Conservation (phyloP, 2,797 vertebrate genomes). For the Pagetopsis macropterus region DNA sequence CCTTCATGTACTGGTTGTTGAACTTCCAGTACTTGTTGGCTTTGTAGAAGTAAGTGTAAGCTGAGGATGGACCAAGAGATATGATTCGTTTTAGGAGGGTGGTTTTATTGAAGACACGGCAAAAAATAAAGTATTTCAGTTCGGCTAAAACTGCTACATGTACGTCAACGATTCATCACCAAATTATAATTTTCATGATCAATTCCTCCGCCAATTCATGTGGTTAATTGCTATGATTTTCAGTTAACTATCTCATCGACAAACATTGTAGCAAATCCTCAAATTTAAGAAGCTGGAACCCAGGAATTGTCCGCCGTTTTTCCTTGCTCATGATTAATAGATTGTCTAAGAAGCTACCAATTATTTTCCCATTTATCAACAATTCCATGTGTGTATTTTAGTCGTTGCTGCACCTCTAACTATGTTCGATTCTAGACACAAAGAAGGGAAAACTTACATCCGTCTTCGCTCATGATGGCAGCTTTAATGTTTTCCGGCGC, state of each 20-base stretch:
- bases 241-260: too few relatives aligned
- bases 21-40: conserved; percentile 95
- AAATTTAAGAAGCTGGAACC: neutral
- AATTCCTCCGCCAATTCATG: neutral
- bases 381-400: neutral
- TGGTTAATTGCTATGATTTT: too few relatives aligned
- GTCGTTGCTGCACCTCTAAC: neutral
- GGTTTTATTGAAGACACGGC: neutral
- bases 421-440: neutral
- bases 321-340: neutral
- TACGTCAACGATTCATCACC: neutral
- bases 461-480: conserved; percentile 90
- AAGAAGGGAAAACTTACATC: conserved; percentile 81
- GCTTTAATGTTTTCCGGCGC: conserved; percentile 89
- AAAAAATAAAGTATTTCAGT: neutral
- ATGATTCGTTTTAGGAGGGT: too few relatives aligned
- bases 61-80: conserved; percentile 67
- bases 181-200: neutral
- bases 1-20: conserved; percentile 93
- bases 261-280: too few relatives aligned
- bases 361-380: neutral
- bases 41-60: conserved; percentile 95
- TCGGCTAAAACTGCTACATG: neutral
- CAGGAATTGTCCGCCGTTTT: neutral
- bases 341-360: neutral